Percentiles rank a stretch among this genome's conserved stretches.
Evolutionary conservation across 2,888 invertebrate genomes (phyloP).

Genomic region (Ormyrus rosae): DNA sequence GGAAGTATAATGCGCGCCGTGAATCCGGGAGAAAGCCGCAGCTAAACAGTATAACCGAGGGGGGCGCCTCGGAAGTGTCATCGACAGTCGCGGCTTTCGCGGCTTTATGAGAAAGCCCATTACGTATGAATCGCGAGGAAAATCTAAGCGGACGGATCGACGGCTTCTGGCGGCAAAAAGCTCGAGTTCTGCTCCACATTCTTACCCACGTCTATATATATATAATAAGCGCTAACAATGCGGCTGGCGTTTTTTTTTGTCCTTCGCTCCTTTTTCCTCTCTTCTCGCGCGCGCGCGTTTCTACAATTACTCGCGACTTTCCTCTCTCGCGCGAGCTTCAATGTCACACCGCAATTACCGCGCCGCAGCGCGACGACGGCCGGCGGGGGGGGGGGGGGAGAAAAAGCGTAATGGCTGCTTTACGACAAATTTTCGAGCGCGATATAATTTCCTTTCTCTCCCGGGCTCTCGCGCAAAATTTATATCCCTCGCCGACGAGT

Average conservation of each 20-base stretch:
- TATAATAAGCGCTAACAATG: too few species aligned
- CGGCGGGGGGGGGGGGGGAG: not conserved
- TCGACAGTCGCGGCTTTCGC: slow-evolving; percentile 10
- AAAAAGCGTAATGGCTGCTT: slow-evolving; percentile 26
- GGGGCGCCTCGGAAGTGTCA: not conserved
- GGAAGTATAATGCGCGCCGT: slow-evolving; percentile 7
- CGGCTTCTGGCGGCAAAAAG: too few species aligned
- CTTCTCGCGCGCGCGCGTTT: not conserved
- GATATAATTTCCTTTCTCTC: slow-evolving; percentile 16
- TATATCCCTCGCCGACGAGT: not conserved
- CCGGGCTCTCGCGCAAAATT: not conserved
- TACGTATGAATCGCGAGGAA: too few species aligned
- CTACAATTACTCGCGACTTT: not conserved
- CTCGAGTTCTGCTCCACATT: too few species aligned
- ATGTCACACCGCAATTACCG: not conserved
- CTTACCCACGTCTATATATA: too few species aligned
- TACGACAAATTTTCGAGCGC: slow-evolving; percentile 24
- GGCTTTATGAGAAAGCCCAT: not conserved
- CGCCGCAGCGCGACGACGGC: not conserved
- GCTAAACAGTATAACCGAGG: not conserved
- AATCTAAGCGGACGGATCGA: too few species aligned
- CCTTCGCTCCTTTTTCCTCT: not conserved
- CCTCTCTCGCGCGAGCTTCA: not conserved
- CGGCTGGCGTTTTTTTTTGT: not conserved
- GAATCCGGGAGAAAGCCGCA: slow-evolving; percentile 49